These are phyloP conservation scores for Patiria miniata DNA, from an alignment of 35 echinoderm and acorn worm genomes.

Conservation along the genomic window DNA sequence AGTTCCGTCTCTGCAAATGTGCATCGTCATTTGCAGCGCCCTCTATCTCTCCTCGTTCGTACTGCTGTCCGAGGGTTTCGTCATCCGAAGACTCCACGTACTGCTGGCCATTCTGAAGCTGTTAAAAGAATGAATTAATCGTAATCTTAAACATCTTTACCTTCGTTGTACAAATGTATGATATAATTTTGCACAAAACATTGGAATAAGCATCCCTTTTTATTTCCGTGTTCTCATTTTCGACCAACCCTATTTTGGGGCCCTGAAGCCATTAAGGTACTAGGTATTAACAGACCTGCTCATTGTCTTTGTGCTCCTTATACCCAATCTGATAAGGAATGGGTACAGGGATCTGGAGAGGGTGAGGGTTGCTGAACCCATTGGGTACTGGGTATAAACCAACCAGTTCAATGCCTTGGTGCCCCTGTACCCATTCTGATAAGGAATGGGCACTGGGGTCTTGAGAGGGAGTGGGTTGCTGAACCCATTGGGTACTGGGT, in stretches of 20 bases:
- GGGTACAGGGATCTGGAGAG: background rate
- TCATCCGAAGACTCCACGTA: background rate
- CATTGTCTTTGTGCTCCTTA: background rate
- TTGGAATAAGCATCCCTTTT: no score
- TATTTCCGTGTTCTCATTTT: no score
- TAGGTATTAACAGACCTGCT: background rate
- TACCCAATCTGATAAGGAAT: background rate
- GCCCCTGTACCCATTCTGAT: background rate
- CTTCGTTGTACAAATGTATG: no score
- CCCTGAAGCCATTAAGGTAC: constrained; percentile 22
- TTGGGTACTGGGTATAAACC: background rate
- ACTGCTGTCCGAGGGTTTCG: background rate
- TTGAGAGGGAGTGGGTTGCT: background rate
- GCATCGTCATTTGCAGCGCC: constrained; percentile 32
- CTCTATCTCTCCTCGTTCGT: constrained; percentile 41
- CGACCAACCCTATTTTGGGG: no score
- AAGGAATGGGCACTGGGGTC: background rate
- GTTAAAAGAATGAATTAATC: no score
- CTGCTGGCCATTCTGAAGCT: background rate
- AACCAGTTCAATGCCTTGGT: background rate
- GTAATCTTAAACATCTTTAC: no score
- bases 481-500: no score
- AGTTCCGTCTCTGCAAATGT: background rate
- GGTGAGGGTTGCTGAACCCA: background rate
- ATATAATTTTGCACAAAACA: no score